These are phyloP conservation scores for Ataeniobius toweri DNA, from an alignment of 2,797 vertebrate genomes.

Conservation along the genomic window DNA sequence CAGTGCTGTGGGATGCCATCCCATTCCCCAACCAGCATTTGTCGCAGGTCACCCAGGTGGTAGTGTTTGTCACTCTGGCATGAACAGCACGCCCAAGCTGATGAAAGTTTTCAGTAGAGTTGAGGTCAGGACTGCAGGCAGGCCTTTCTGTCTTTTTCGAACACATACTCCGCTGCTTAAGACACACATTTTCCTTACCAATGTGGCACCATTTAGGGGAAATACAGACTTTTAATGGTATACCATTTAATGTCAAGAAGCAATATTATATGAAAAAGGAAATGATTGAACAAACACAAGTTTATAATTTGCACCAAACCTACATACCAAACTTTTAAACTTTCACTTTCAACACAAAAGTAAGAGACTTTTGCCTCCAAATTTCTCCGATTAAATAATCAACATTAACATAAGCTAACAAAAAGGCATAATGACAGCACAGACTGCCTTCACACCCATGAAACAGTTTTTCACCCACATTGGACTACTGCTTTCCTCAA, in stretches of 20 bases:
- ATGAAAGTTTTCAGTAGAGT: too few relatives aligned
- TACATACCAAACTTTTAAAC: background rate
- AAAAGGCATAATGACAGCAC: background rate
- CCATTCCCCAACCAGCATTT: background rate
- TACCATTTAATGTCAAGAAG: background rate
- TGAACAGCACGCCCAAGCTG: background rate
- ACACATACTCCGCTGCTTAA: background rate
- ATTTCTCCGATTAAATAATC: background rate
- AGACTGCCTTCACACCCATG: background rate
- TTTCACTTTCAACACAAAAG: background rate
- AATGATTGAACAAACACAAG: background rate
- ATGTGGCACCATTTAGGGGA: background rate
- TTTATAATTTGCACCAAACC: background rate
- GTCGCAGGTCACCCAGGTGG: too few relatives aligned
- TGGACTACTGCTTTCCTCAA: background rate
- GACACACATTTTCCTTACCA: background rate
- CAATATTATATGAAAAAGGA: background rate
- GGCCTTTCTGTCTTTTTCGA: background rate
- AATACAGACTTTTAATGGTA: background rate
- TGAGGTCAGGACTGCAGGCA: too few relatives aligned
- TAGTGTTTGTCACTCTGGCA: too few relatives aligned
- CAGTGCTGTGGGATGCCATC: too few relatives aligned
- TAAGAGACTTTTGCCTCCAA: background rate
- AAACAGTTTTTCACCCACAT: background rate
- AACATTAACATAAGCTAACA: background rate